Base-by-base conservation (phyloP, 2,888 invertebrate species). In the Chrysotoxum bicinctum region DNA sequence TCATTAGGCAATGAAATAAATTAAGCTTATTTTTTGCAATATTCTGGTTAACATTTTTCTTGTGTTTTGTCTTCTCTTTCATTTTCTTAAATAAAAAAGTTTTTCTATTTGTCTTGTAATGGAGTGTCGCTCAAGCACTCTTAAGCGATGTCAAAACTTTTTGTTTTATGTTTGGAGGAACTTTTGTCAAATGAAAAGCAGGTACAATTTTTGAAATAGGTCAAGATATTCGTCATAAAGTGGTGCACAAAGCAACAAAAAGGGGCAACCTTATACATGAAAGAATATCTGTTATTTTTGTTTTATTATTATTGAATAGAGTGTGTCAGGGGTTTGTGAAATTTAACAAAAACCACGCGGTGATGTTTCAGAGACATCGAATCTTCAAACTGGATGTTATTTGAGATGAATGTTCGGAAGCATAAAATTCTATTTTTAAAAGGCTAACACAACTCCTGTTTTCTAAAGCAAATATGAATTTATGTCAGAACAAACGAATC, bases 1-100 rank as follows among this genome's bases (percentile, higher is more conserved):
- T 85, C 85, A 85, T 85, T 85, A 81, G 73, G 85, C 85, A 85
- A 72, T 85, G 72, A 62, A 54, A 62, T 62, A 76, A 73, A 77
- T 85, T 85, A 73, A 85, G 72, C 76, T 85, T 62, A 16, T 40
- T 70, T 62, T 43, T 40, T 70, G 68, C 56, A 48, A 21, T 21
- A 21, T 45, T 62, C 69, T 30, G 32, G 19, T 69, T 14, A 16
- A 7, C 16, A 43, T 14, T 60, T 43, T 40, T 54, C 45, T 52
- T 73, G 5, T 40, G 21, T 70, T 26, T 16, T 58, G 12, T 52
- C 40, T 40, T 48, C 16, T 70, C 26, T 43, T 37, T 45, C 16
- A 16, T 19, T 19, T 58, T 58, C n/a, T 52, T 35, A 83, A 74
- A 73, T 69, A 62, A 77, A 78, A n/a, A 78, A 78, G 37, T 72